Percentiles rank a stretch among this genome's conserved stretches.
These are phyloP conservation scores for Lithophane ornitopus DNA, from an alignment of 2,888 invertebrate species.

Conservation along the genomic window DNA sequence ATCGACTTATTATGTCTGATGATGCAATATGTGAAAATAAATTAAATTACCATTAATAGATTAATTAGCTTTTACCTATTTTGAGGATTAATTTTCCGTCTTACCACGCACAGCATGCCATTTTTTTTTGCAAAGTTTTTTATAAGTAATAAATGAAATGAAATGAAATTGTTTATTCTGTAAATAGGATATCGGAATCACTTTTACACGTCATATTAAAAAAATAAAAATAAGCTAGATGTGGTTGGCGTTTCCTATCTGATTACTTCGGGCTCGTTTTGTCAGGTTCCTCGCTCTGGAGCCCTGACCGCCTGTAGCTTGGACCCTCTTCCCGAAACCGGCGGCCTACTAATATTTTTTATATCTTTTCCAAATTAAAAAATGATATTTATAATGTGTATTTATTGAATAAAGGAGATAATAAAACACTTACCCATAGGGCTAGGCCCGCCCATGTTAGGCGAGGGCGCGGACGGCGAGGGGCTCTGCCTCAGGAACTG, in stretches of 20 bases:
- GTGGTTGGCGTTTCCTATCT: no score
- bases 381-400: neutral
- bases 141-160: no score
- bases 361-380: neutral
- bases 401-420: neutral
- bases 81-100: neutral
- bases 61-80: neutral
- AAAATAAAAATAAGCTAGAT: no score
- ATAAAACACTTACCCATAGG: slow-evolving; percentile 84
- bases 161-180: no score
- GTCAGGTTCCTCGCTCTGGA: neutral
- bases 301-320: no score
- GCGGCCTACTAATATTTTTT: neutral
- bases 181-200: no score
- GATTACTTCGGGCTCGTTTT: no score
- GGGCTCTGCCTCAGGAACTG: slow-evolving; percentile 96
- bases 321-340: neutral
- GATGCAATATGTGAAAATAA: neutral
- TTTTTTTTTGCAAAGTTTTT: no score
- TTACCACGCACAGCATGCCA: no score
- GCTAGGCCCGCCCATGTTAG: slow-evolving; percentile 91
- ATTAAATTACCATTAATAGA: neutral
- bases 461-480: slow-evolving; percentile 94
- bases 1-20: neutral
- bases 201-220: no score